Evolutionary conservation across 1,140 invertebrate genomes (phyloP), one percentile per base, ranked within the genome.

Genomic region (Oncopodura yosiiana): DNA sequence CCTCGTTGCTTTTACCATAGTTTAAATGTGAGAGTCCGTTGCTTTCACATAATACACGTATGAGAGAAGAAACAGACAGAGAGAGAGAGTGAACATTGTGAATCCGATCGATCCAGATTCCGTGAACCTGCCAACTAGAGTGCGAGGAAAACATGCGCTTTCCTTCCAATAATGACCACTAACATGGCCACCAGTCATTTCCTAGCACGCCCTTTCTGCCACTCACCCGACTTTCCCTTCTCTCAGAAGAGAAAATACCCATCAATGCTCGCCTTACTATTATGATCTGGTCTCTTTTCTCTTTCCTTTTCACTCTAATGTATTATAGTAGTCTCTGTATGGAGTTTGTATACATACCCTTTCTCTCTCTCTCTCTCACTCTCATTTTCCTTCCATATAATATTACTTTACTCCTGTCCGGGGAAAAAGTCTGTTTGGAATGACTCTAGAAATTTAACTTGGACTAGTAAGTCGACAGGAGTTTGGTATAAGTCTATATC

Each of bases 131-230:
- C 23, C 44, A 50, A n/a, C 46, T 37, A 6, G 36, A 43, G 53
- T 56, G 39, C 32, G 44, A 52, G 39, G 46, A n/a, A 56, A 58
- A 63, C 58, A 61, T 64, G 62, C 62, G 62, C 58, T 59, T 61
- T 61, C 54, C 52, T 53, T 45, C 53, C 56, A 62, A 59, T 64
- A 57, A 61, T 61, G 58, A 64, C 62, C 62, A 64, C 62, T 64
- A 64, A 64, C 62, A 64, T 64, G 62, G 62, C 62, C 62, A 64
- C 62, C 62, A 64, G 62, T 63, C 62, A 63, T 63, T 62, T 60
- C 53, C 53, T 60, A 63, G 60, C 61, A 63, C 61, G 61, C 61
- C 61, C 61, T 63, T 63, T 59, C 56, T 62, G 51, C 61, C 61
- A 59, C 61, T 58, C 54, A 53, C 42, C 26, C 12, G 4, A 21